phyloP scores from a whole-genome alignment of 2,113 vertebrate species.

The Sakesphorus luctuosus region DNA sequence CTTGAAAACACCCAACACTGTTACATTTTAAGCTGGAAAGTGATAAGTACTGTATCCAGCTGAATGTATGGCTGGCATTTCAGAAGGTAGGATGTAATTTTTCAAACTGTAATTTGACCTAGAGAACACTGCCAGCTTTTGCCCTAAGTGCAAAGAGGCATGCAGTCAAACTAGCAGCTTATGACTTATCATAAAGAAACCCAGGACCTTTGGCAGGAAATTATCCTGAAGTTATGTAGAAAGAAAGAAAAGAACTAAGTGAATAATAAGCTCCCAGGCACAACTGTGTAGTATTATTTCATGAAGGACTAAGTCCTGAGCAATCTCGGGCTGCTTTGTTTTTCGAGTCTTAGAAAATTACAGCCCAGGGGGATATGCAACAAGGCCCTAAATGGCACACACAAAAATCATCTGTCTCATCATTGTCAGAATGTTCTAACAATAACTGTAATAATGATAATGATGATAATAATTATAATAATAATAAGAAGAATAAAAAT shows the following conservation, averaged over 20 bases:
- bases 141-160: background rate
- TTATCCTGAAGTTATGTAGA: background rate
- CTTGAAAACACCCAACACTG: background rate
- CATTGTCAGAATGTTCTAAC: background rate
- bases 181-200: slow-evolving; percentile 35
- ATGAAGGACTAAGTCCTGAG: background rate
- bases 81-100: slow-evolving; percentile 36
- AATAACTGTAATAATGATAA: background rate
- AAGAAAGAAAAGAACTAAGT: slow-evolving; percentile 17
- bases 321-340: slow-evolving; percentile 14
- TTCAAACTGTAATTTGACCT: slow-evolving; percentile 34
- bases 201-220: slow-evolving; percentile 28
- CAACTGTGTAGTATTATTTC: background rate
- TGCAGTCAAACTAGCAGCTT: background rate
- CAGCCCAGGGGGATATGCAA: background rate
- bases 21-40: slow-evolving; percentile 19
- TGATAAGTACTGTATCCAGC: background rate
- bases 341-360: background rate
- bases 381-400: background rate
- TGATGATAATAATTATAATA: background rate
- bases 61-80: slow-evolving; percentile 11
- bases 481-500: background rate
- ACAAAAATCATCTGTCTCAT: background rate
- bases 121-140: background rate
- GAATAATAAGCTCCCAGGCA: slow-evolving; percentile 10